Base-by-base conservation (phyloP, 2,113 vertebrate species). In the Polypterus senegalus region DNA sequence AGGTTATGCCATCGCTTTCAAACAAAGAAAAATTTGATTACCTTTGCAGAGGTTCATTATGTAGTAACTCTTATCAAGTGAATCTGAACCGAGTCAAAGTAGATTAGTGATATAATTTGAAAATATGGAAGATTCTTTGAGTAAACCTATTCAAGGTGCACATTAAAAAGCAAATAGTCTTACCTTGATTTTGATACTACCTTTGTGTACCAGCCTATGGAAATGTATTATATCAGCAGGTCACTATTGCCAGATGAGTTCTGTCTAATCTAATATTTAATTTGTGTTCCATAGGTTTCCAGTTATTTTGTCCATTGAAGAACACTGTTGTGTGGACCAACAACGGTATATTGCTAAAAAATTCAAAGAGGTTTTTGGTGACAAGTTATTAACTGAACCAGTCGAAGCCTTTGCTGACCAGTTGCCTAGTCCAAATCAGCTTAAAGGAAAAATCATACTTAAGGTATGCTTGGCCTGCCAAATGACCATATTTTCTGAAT, bases 371-470 rank as follows among this genome's bases (percentile, higher is more conserved):
- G 88, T 93, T 3, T 86, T 97, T 45, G 90, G 90, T 10, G 91
- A 94, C 69, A 86, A 92, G 62, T 85, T 98, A 60, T 79, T 98
- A 49, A 76, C 3, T 0, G 91, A 85, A 5, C 89, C 92, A 3
- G 72, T 90, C 9, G 94, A 97, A 77, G 89, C 84, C 52, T 86
- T 89, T 46, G 94, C 94, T 0, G 94, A 97, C 74, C 96, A 97
- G 76, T 79, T 98, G 7, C 96, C 96, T 0, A 93, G 94, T 0
- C 96, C 96, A 6, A 86, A 86, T 4, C 96, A 98, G 68, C 83
- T 98, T 62, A 93, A 92, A 53, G 91, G 89, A 69, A 97, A 93
- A 76, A 90, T 98, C 70, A 91, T 98, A 63, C 84, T 98, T 65
- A 97, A 98, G 90, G 96, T 92, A 53, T n/a, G 48, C 45, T 4